Conservation (phyloP, 2,888 invertebrate species). For the Melangyna quadrimaculata region DNA sequence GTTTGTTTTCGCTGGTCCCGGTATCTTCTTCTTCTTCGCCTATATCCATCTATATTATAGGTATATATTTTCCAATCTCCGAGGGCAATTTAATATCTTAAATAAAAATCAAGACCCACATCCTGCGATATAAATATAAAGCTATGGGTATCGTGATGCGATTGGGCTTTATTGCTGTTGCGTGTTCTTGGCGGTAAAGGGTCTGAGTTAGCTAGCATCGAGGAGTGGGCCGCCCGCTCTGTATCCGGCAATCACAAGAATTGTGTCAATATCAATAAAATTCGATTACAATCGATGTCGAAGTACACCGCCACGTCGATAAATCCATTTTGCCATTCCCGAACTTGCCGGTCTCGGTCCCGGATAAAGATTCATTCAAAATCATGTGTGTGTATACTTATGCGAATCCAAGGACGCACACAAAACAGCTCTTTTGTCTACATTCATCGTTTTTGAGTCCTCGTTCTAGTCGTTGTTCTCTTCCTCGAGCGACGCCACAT, state of each 20-base stretch:
- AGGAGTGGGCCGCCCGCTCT: conserved; percentile 70
- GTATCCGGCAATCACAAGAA: conserved; percentile 80
- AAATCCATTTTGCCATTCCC: conserved; percentile 49
- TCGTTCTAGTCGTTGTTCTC: background rate
- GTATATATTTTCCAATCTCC: conserved; percentile 41
- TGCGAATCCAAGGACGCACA: conserved; percentile 39
- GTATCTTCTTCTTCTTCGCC: conserved; percentile 12
- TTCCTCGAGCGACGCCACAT: background rate
- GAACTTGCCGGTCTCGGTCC: background rate
- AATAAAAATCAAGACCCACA: conserved; percentile 61
- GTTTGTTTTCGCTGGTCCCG: conserved; percentile 54
- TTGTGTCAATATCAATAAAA: conserved; percentile 81
- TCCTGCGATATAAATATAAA: background rate
- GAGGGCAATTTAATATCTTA: conserved; percentile 67
- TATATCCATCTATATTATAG: background rate
- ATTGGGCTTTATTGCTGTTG: conserved; percentile 55
- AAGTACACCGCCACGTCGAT: conserved; percentile 52
- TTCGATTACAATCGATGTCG: conserved; percentile 79
- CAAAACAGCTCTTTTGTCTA: conserved; percentile 47
- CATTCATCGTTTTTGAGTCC: conserved; percentile 29
- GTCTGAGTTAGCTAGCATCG: background rate
- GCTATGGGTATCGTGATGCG: background rate
- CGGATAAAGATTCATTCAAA: conserved; percentile 37
- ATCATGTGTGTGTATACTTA: conserved; percentile 20
- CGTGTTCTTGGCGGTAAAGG: conserved; percentile 30